Base-by-base conservation (phyloP, 2,113 vertebrate genomes). In the Nyctibius bracteatus region DNA sequence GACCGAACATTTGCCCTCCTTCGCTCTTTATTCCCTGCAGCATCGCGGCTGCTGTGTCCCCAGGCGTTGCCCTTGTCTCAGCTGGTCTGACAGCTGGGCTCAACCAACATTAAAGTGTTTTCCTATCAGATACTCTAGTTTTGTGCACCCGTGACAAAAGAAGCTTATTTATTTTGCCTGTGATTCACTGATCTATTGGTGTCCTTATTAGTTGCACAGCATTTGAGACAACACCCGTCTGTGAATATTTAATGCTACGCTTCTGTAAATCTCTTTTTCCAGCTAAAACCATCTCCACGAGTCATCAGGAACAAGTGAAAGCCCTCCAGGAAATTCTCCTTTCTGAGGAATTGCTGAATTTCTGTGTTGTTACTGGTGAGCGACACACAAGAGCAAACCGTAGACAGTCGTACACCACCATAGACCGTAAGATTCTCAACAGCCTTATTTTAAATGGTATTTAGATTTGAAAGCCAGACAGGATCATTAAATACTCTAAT, bases 21-120 rank as follows among this genome's bases (percentile, higher is more conserved):
- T 72, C 33, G n/a, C 87, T 92, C 92, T 92, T 74, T 61, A 37
- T 90, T 79, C 94, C 77, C 70, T 25, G 52, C 77, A 74, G 78
- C 71, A 44, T 66, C 31, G 21, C 23, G 27, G 37, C 80, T 37
- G 30, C 27, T 8, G 7, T 3, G 39, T 91, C 91, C 94, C 77
- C 80, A 58, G 89, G 68, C 80, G 3, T 41, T 93, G 86, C 55
- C 47, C 86, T 94, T 77, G 80, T 22, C 83, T 63, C 88, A 57
- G 66, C 85, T 63, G 72, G 18, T 79, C 92, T 85, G 66, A 78
- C 94, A 77, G 67, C 59, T 37, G 16, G 13, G 44, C 70, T 66
- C 83, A 7, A 18, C 37, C 85, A 27, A 27, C 23, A 22, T 16
- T 12, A 37, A 95, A 96, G 89, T 47, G 88, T 43, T 67, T 91